A percentile compares a stretch with the other conserved stretches of the same genome.
These are phyloP conservation scores for Daktulosphaira vitifoliae DNA, from an alignment of 1,140 invertebrate genomes.

Conservation along the genomic window DNA sequence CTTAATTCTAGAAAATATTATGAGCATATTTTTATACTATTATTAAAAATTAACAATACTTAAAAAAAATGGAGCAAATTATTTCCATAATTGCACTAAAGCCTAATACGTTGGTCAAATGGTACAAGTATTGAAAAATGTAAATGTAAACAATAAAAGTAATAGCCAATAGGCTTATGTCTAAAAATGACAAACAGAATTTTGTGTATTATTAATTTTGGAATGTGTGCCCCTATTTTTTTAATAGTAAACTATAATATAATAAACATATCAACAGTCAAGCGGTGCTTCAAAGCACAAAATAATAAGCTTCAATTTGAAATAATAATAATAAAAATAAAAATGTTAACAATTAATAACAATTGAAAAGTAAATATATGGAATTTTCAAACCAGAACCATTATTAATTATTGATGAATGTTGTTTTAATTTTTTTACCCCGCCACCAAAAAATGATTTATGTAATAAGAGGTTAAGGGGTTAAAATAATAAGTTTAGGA, in stretches of 20 bases:
- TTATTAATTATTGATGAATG: too few species aligned
- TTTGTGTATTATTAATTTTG: conserved; percentile 17
- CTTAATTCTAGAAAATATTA: conserved; percentile 24
- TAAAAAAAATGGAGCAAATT: background rate
- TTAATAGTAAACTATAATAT: conserved; percentile 6
- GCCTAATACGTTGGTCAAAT: conserved; percentile 16
- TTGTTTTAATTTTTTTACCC: background rate
- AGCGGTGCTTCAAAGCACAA: conserved; percentile 27
- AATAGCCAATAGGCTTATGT: conserved; percentile 30
- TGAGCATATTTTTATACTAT: background rate
- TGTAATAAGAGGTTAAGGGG: conserved; percentile 9
- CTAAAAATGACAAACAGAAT: conserved; percentile 24
- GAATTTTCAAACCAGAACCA: conserved; percentile 13
- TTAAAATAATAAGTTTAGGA: conserved; percentile 21
- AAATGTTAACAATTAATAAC: conserved; percentile 29
- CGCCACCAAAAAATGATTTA: conserved; percentile 28
- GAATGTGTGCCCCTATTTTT: conserved; percentile 9
- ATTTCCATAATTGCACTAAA: background rate
- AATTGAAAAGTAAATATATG: background rate
- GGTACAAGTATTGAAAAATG: conserved; percentile 21
- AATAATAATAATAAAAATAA: conserved; percentile 17
- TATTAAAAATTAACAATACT: conserved; percentile 8
- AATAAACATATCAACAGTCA: conserved; percentile 24
- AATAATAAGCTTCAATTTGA: conserved; percentile 30
- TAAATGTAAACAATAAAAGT: conserved; percentile 10